Evolutionary conservation across 1,140 invertebrate genomes (phyloP).

Genomic region (Metopolophium dirhodum): DNA sequence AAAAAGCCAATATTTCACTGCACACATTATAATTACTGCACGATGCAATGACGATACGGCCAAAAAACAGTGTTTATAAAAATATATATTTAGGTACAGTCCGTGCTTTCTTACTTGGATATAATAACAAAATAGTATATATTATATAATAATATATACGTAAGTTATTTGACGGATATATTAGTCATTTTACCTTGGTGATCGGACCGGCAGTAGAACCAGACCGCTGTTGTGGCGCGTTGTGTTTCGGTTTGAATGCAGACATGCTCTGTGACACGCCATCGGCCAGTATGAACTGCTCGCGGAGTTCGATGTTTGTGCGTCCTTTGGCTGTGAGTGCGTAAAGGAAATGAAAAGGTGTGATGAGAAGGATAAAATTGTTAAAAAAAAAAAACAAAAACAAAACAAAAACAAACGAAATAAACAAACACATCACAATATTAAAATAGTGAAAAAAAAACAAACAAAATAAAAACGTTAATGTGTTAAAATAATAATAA

Average conservation of each 20-base stretch:
- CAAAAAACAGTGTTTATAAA: neutral
- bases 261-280: slow-evolving; percentile 97
- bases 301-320: slow-evolving; percentile 98
- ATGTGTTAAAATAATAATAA: slow-evolving; percentile 29
- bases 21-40: slow-evolving; percentile 25
- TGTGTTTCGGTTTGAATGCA: slow-evolving; percentile 89
- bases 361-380: slow-evolving; percentile 53
- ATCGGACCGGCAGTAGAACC: slow-evolving; percentile 81
- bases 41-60: neutral
- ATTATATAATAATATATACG: neutral
- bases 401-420: slow-evolving; percentile 58
- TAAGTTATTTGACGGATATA: slow-evolving; percentile 59
- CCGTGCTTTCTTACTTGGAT: slow-evolving; percentile 53
- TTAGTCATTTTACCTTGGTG: slow-evolving; percentile 78
- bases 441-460: slow-evolving; percentile 38
- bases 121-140: slow-evolving; percentile 22
- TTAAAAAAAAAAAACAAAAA: slow-evolving; percentile 51
- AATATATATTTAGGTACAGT: neutral
- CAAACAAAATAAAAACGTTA: neutral
- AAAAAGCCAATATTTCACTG: slow-evolving; percentile 42
- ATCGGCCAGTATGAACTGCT: slow-evolving; percentile 97
- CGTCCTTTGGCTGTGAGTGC: slow-evolving; percentile 87
- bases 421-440: slow-evolving; percentile 62
- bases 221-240: slow-evolving; percentile 75
- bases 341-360: slow-evolving; percentile 54